Percentiles rank a stretch among this genome's conserved stretches.
phyloP scores from a whole-genome alignment of 2,797 vertebrate species.

The Chanos chanos region DNA sequence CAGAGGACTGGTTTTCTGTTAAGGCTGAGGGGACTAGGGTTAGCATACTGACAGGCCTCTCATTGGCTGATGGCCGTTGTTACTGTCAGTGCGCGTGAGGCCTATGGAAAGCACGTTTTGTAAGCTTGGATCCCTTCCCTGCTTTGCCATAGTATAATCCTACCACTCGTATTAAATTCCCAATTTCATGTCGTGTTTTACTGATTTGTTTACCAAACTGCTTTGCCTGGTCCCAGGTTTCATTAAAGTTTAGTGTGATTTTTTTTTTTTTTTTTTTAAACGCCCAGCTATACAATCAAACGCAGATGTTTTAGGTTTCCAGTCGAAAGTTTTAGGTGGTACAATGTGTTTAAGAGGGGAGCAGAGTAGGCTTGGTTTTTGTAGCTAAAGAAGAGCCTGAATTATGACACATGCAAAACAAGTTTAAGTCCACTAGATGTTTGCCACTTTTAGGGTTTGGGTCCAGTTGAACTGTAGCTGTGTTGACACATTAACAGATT shows the following conservation, averaged over 20 bases:
- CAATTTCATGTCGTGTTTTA: conserved; percentile 20
- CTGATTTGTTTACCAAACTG: conserved; percentile 11
- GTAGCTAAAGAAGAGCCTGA: neutral
- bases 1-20: neutral
- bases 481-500: too few species aligned
- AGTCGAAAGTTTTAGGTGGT: conserved; percentile 8
- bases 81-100: conserved; percentile 52
- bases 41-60: conserved; percentile 54
- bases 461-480: too few species aligned
- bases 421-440: too few species aligned
- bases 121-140: conserved; percentile 9
- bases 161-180: conserved; percentile 2
- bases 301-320: conserved; percentile 46
- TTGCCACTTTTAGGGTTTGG: too few species aligned
- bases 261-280: conserved; percentile 15
- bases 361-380: conserved; percentile 5
- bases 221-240: conserved; percentile 39
- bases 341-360: neutral
- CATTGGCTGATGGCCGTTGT: conserved; percentile 61
- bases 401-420: too few species aligned
- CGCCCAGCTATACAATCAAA: conserved; percentile 34
- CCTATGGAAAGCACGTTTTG: neutral
- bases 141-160: conserved; percentile 10
- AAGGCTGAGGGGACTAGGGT: conserved; percentile 13
- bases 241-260: conserved; percentile 5